phyloP scores from a whole-genome alignment of 1,140 invertebrate species.

The Leptopilina clavipes region DNA sequence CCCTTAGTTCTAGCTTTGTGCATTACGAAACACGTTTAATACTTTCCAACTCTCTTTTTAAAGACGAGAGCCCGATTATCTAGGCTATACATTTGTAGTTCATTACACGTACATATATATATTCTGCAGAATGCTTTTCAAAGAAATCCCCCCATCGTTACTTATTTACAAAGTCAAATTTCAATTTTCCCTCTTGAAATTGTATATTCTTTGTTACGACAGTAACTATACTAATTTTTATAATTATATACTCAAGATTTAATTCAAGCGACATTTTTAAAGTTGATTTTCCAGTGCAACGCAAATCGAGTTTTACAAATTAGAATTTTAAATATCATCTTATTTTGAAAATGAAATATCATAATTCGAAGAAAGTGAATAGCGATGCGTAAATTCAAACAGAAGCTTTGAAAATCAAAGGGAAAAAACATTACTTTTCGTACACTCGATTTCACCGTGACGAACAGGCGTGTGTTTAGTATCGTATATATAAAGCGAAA shows the following conservation, averaged over 20 bases:
- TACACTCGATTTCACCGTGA: constrained; percentile 61
- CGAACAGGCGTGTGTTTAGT: constrained; percentile 50
- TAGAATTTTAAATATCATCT: no score
- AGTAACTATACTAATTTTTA: neutral
- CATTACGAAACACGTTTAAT: constrained; percentile 56
- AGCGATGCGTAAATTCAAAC: neutral
- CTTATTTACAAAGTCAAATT: neutral
- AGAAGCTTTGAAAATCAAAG: constrained; percentile 7
- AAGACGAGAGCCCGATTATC: constrained; percentile 11
- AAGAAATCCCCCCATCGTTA: neutral
- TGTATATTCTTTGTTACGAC: neutral
- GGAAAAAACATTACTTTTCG: constrained; percentile 32
- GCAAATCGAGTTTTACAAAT: no score
- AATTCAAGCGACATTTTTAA: no score
- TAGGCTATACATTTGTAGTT: neutral
- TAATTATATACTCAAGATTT: neutral
- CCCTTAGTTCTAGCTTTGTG: constrained; percentile 49
- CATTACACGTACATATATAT: neutral
- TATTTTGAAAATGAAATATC: no score
- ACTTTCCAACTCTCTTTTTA: constrained; percentile 36
- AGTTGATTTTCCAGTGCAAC: no score
- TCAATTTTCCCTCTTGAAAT: neutral
- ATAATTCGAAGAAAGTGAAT: neutral
- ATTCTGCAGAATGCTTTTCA: neutral
- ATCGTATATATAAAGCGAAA: constrained; percentile 39